Conservation (phyloP, 2,797 vertebrate species). For the Lepidocolaptes lacrymiger region DNA sequence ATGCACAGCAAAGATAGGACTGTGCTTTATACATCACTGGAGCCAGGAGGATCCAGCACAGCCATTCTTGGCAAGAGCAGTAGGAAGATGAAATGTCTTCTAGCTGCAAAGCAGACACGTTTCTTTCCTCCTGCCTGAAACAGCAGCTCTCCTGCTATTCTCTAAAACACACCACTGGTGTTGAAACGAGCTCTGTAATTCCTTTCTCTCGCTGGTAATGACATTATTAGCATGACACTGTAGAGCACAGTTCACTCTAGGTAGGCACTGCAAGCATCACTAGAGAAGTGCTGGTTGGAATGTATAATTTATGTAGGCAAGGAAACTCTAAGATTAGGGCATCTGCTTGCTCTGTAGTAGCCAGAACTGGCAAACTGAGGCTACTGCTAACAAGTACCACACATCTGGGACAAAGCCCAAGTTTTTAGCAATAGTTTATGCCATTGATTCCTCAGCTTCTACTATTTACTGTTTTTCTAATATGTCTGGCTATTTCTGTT, state of each 20-base stretch:
- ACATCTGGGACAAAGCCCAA: not conserved
- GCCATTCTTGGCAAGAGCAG: not conserved
- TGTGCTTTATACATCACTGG: not conserved
- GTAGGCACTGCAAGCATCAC: not conserved
- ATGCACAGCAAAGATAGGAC: not conserved
- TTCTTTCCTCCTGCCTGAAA: not conserved
- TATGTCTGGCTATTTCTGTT: not conserved
- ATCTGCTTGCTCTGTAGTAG: not conserved
- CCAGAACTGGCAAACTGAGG: not conserved
- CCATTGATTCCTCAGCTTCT: not conserved
- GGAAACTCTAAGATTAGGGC: not conserved
- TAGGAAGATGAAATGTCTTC: not conserved
- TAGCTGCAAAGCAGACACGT: not conserved
- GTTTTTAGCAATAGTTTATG: not conserved
- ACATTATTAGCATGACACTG: slow-evolving; percentile 23
- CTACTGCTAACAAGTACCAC: not conserved
- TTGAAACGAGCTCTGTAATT: slow-evolving; percentile 15
- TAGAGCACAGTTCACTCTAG: not conserved
- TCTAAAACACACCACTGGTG: not conserved
- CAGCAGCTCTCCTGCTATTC: not conserved
- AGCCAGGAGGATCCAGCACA: not conserved
- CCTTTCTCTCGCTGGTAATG: slow-evolving; percentile 27
- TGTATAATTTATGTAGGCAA: not conserved
- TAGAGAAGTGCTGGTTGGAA: slow-evolving; percentile 13
- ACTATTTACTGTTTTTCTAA: not conserved